These are phyloP conservation scores for Oreochromis niloticus DNA, from an alignment of 2,113 vertebrate species.

Conservation along the genomic window DNA sequence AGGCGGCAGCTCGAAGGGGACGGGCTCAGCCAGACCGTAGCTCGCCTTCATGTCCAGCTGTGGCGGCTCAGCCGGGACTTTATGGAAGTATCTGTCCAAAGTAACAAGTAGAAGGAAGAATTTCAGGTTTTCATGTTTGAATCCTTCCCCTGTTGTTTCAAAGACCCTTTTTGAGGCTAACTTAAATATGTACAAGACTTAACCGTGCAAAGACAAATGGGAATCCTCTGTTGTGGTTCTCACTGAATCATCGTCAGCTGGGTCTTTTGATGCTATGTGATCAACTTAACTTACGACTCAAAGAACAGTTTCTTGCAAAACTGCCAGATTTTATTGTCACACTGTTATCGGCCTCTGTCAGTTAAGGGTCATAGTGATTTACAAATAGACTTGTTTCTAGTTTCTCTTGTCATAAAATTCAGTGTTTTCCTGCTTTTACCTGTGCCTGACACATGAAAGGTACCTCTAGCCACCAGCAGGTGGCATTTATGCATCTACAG, in stretches of 20 bases:
- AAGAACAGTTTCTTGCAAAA: background rate
- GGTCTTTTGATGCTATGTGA: background rate
- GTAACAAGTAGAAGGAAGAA: background rate
- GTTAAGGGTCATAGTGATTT: background rate
- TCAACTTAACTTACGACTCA: background rate
- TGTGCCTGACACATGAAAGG: background rate
- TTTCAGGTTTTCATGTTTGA: background rate
- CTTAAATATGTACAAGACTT: background rate
- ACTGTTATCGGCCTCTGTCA: background rate
- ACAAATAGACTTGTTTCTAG: background rate
- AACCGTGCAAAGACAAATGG: background rate
- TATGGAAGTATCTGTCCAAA: constrained; percentile 89
- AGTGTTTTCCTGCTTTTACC: background rate
- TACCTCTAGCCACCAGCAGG: background rate
- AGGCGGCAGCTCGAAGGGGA: constrained; percentile 84
- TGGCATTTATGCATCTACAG: background rate
- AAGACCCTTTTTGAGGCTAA: background rate
- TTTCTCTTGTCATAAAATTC: background rate
- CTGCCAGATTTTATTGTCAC: background rate
- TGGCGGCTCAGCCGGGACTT: constrained; percentile 88
- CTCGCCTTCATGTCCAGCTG: constrained; percentile 93
- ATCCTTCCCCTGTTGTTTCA: background rate
- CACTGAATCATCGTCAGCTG: background rate
- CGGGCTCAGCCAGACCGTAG: constrained; percentile 90
- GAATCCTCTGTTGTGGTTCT: background rate